A percentile compares a stretch with the other conserved stretches of the same genome.
Evolutionary conservation across 1,140 invertebrate genomes (phyloP).

Genomic region (Drosophila tani): DNA sequence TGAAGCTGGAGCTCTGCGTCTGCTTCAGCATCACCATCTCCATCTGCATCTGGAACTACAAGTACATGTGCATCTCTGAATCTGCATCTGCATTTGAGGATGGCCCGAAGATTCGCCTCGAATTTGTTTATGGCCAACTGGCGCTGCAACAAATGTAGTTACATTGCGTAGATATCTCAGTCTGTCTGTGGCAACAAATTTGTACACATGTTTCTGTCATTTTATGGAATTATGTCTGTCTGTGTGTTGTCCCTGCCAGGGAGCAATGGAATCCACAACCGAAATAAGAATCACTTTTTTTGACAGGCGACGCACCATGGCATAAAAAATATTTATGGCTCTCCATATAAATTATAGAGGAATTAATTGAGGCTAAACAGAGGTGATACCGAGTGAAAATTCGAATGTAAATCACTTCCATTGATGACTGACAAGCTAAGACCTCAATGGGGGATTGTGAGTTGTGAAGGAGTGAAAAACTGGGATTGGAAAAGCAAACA

Average conservation of each 20-base stretch:
- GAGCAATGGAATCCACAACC: constrained; percentile 63
- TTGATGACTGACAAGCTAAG: neutral
- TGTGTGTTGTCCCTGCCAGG: constrained; percentile 6
- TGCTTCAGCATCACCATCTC: constrained; percentile 5
- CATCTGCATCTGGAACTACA: constrained; percentile 25
- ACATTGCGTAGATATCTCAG: constrained; percentile 49
- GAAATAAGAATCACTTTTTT: constrained; percentile 76
- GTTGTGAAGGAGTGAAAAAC: neutral
- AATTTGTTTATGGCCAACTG: constrained; percentile 79
- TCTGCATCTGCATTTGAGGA: constrained; percentile 29
- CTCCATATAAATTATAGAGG: constrained; percentile 46
- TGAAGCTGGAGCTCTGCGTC: constrained; percentile 39
- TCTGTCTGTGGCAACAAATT: constrained; percentile 65
- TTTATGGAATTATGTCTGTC: constrained; percentile 76
- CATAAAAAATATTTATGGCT: constrained; percentile 49
- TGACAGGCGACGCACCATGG: constrained; percentile 45
- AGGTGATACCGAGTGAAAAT: constrained; percentile 29
- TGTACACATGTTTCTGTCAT: constrained; percentile 82
- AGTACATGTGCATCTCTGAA: constrained; percentile 28
- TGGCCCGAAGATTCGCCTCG: constrained; percentile 48
- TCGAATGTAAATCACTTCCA: constrained; percentile 7
- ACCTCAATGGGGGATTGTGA: neutral
- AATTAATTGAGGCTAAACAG: constrained; percentile 49
- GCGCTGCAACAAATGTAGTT: constrained; percentile 52
- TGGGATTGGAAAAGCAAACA: neutral